Conservation (phyloP, 2,797 vertebrate genomes). For the Sebastes diaconus region DNA sequence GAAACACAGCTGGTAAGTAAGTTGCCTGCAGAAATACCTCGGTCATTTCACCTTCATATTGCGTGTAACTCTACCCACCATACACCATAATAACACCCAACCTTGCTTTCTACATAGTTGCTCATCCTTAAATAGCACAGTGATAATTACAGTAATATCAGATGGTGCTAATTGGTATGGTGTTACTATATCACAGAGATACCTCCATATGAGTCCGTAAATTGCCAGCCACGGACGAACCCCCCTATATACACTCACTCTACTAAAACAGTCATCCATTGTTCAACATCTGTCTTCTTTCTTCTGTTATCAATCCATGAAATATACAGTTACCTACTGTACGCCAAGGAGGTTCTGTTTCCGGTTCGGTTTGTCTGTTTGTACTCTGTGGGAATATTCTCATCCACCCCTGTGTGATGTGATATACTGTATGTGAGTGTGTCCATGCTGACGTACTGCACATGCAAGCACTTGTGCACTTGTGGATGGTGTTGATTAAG, state of each 20-base stretch:
- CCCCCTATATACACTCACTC: neutral
- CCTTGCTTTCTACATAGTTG: neutral
- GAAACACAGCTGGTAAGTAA: neutral
- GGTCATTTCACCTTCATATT: neutral
- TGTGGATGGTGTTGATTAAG: slow-evolving; percentile 76
- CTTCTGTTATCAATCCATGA: neutral
- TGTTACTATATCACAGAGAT: slow-evolving; percentile 6
- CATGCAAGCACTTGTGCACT: slow-evolving; percentile 5
- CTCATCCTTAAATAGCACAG: slow-evolving; percentile 46
- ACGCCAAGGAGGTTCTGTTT: too few species aligned
- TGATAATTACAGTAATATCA: slow-evolving; percentile 31
- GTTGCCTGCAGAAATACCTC: neutral
- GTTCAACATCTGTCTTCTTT: neutral
- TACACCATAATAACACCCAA: neutral
- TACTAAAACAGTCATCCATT: neutral
- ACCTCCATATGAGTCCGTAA: neutral
- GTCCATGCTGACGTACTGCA: neutral
- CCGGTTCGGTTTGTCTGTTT: too few species aligned
- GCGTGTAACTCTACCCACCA: neutral
- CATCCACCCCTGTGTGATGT: slow-evolving; percentile 15
- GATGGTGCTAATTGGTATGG: slow-evolving; percentile 39
- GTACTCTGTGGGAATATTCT: slow-evolving; percentile 37
- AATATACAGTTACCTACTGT: too few species aligned
- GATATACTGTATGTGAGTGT: neutral
- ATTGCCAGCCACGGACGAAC: neutral